phyloP scores from a whole-genome alignment of 1,140 invertebrate species.

The Eufriesea mexicana region DNA sequence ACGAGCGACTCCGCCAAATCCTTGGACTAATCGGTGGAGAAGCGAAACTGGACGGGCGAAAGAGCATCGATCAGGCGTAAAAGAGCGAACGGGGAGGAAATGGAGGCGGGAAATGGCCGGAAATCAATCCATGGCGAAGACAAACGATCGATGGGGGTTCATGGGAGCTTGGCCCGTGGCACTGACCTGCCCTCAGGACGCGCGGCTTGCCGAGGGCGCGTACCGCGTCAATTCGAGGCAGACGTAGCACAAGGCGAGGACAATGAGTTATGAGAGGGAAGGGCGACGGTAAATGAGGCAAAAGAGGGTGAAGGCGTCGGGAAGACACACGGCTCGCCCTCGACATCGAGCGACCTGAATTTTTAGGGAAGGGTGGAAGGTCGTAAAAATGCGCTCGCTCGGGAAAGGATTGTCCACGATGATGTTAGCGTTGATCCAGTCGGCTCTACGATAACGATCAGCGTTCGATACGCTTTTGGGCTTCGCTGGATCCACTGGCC shows the following conservation, averaged over 20 bases:
- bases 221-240: slow-evolving; percentile 11
- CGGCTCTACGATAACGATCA: slow-evolving; percentile 15
- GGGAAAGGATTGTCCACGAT: slow-evolving; percentile 33
- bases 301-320: background rate
- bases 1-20: background rate
- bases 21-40: background rate
- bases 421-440: slow-evolving; percentile 28
- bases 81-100: background rate
- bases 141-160: slow-evolving; percentile 1
- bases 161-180: background rate
- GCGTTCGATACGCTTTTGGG: background rate
- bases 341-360: slow-evolving; percentile 42
- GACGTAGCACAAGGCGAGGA: background rate
- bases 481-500: background rate
- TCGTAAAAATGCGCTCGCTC: slow-evolving; percentile 54
- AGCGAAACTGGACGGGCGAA: too few species aligned
- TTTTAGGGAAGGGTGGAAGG: background rate
- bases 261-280: slow-evolving; percentile 3
- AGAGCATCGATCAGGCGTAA: background rate
- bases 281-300: slow-evolving; percentile 28
- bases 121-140: slow-evolving; percentile 16
- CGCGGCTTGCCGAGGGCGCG: slow-evolving; percentile 24
- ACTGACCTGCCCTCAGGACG: slow-evolving; percentile 59
- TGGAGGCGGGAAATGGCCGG: background rate
- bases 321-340: slow-evolving; percentile 3